phyloP scores from a whole-genome alignment of 2,888 invertebrate species.

The Stenichneumon culpator region DNA sequence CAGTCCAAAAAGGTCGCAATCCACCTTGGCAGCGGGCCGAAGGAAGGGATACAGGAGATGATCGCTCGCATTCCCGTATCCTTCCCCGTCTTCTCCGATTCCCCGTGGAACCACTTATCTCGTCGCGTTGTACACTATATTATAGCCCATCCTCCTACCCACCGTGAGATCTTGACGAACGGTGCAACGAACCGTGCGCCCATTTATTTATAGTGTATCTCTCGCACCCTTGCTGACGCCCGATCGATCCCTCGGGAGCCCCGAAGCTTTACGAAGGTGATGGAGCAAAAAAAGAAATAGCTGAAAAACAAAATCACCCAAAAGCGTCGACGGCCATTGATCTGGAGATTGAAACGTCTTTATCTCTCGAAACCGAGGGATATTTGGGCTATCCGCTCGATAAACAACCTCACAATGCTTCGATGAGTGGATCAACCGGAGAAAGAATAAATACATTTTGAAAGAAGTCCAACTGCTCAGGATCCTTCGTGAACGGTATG shows the following conservation, averaged over 20 bases:
- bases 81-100: constrained; percentile 36
- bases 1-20: constrained; percentile 14
- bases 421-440: not conserved
- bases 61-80: constrained; percentile 39
- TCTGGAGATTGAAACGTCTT: not conserved
- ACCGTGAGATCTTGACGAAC: constrained; percentile 20
- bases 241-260: constrained; percentile 3
- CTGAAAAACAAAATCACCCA: not conserved
- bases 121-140: constrained; percentile 35
- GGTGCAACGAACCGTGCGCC: constrained; percentile 56
- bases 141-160: constrained; percentile 9
- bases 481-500: not conserved
- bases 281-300: not conserved
- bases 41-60: constrained; percentile 21
- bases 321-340: not conserved
- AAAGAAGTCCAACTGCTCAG: too few species aligned
- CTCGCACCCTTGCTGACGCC: constrained; percentile 8
- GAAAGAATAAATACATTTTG: not conserved
- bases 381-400: not conserved
- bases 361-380: not conserved
- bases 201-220: constrained; percentile 53
- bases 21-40: not conserved
- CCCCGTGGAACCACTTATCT: constrained; percentile 58
- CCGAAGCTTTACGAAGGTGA: not conserved
- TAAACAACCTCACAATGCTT: not conserved